Conservation (phyloP, 37 sponge, comb jelly and placozoan species). For the Eunapius fragilis region DNA sequence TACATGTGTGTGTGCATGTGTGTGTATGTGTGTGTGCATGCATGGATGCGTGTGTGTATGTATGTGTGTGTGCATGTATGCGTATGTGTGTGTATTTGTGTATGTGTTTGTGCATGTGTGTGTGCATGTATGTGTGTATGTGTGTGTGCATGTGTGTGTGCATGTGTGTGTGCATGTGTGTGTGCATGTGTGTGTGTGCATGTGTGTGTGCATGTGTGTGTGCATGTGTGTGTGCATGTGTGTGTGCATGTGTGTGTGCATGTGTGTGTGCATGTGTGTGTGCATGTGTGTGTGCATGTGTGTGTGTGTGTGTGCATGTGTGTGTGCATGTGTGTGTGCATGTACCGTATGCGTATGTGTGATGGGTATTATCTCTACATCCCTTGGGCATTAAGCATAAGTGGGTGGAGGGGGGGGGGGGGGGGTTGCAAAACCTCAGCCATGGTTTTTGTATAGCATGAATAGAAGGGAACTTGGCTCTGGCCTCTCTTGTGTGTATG, state of each 20-base stretch:
- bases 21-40: too few relatives aligned
- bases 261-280: neutral
- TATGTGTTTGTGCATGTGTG: too few relatives aligned
- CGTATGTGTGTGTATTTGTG: too few relatives aligned
- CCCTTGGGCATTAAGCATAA: neutral
- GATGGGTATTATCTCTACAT: too few relatives aligned
- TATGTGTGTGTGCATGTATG: too few relatives aligned
- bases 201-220: neutral
- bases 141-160: slow-evolving; percentile 2
- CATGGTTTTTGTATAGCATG: neutral
- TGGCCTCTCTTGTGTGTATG: neutral
- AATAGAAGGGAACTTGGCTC: neutral
- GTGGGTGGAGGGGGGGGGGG: neutral
- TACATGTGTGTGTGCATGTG: neutral
- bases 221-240: neutral
- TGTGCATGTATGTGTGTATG: neutral
- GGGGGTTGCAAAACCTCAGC: neutral
- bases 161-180: neutral
- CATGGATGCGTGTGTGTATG: too few relatives aligned
- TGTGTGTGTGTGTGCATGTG: neutral
- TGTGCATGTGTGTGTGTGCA: neutral
- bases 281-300: neutral
- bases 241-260: slow-evolving; percentile 7
- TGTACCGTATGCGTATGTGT: neutral
- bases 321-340: neutral